phyloP scores from a whole-genome alignment of 2,888 invertebrate species.

The Acleris cristana region DNA sequence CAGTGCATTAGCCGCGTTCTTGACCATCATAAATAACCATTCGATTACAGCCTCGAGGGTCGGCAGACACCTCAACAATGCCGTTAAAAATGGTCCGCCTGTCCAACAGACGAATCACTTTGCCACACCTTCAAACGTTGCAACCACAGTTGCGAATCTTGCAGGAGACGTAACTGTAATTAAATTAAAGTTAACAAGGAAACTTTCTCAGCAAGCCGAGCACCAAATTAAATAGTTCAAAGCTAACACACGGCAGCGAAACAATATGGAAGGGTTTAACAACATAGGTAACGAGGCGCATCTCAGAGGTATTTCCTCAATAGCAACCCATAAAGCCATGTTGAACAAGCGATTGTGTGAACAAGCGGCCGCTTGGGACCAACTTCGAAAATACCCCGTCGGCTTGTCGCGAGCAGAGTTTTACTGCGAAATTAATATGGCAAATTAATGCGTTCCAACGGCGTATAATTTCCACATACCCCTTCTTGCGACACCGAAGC shows the following conservation, averaged over 20 bases:
- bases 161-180: neutral
- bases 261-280: slow-evolving; percentile 34
- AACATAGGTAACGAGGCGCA: slow-evolving; percentile 38
- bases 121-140: slow-evolving; percentile 51
- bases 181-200: slow-evolving; percentile 19
- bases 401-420: slow-evolving; percentile 82
- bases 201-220: slow-evolving; percentile 29
- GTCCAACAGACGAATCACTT: slow-evolving; percentile 71
- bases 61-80: slow-evolving; percentile 70
- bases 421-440: slow-evolving; percentile 85
- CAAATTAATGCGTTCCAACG: slow-evolving; percentile 82
- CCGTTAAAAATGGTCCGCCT: slow-evolving; percentile 76
- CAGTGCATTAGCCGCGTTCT: slow-evolving; percentile 47
- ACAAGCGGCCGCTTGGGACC: slow-evolving; percentile 79
- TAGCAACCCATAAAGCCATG: slow-evolving; percentile 40
- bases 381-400: slow-evolving; percentile 77
- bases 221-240: slow-evolving; percentile 34
- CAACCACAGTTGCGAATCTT: slow-evolving; percentile 11
- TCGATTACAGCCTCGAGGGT: slow-evolving; percentile 62
- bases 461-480: slow-evolving; percentile 81
- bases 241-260: slow-evolving; percentile 21
- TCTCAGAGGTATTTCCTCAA: slow-evolving; percentile 39
- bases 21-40: slow-evolving; percentile 64
- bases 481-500: slow-evolving; percentile 72
- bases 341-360: slow-evolving; percentile 65